Evolutionary conservation across 2,113 vertebrate species (phyloP), one percentile per base, ranked within the genome.

Genomic region (Orthonyx spaldingii): DNA sequence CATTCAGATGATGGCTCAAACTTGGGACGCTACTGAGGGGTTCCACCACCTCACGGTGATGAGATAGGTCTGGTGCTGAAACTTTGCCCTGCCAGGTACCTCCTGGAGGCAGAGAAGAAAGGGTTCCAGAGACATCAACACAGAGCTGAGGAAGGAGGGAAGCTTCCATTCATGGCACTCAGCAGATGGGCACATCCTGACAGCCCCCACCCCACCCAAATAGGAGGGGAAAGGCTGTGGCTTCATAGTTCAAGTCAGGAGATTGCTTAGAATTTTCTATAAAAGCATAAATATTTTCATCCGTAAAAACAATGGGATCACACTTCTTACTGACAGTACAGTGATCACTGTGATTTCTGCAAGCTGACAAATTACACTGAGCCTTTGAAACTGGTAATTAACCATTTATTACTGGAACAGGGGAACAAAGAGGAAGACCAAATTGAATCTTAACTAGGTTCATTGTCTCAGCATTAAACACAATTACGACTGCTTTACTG

Each of bases 371-470:
- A 64, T 68, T 87, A 75, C 81, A 42, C n/a, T 9, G 14, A 80
- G 55, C 8, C 55, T 83, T 93, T 70, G 35, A 84, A 90, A 78
- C 30, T 74, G 21, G 30, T 77, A 94, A 95, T 95, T 94, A 95
- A 77, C 75, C 53, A 57, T 96, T 90, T 87, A 84, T 92, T 94
- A 90, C 44, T 49, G 10, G 21, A 90, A 84, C 49, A 23, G 15
- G 12, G 30, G 50, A 86, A 85, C 50, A 95, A 95, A 84, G 32
- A 14, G 42, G 59, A 80, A 86, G 71, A 86, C 22, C n/a, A 93
- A 95, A 94, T 64, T 87, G 71, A 86, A 84, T 87, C 71, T 80
- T 96, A 78, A 90, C 83, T 74, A 92, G n/a, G 44, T 90, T 91
- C 71, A 78, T 94, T 94, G 60, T 86, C 68, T 89, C 60, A 47